These are phyloP conservation scores for Philereme transversata DNA, from an alignment of 2,888 invertebrate species.

Conservation along the genomic window DNA sequence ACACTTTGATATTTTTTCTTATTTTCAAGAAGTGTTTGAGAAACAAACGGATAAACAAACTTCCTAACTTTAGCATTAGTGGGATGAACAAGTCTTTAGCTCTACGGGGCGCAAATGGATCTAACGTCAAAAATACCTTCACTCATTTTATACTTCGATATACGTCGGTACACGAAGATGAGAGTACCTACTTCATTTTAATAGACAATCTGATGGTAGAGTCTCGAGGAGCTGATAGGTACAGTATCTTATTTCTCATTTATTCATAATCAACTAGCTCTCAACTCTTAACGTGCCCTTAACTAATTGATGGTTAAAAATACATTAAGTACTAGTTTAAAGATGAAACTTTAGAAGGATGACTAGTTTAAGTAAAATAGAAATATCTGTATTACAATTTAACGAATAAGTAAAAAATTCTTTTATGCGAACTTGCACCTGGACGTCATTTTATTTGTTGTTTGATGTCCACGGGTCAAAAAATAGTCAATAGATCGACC, in stretches of 20 bases:
- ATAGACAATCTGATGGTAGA: no score
- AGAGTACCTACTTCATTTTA: no score
- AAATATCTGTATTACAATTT: slow-evolving; percentile 35
- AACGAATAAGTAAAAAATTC: slow-evolving; percentile 51
- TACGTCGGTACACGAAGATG: slow-evolving; percentile 12
- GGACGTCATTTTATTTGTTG: slow-evolving; percentile 66
- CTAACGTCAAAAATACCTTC: slow-evolving; percentile 44
- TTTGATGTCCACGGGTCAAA: slow-evolving; percentile 76
- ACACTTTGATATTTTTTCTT: not conserved
- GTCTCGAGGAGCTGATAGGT: no score
- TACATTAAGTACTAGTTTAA: no score
- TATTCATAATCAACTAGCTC: no score
- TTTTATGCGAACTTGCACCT: slow-evolving; percentile 73
- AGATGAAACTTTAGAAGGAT: not conserved
- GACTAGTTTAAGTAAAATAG: not conserved
- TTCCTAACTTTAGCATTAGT: no score
- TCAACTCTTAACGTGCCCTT: no score
- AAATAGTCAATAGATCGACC: slow-evolving; percentile 72
- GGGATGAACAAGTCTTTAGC: slow-evolving; percentile 54
- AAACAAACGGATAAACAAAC: no score
- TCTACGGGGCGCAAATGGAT: slow-evolving; percentile 74
- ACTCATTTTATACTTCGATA: slow-evolving; percentile 9
- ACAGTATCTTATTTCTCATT: no score
- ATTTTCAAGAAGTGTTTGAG: not conserved
- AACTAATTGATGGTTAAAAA: no score